A percentile compares a stretch with the other conserved stretches of the same genome.
These are phyloP conservation scores for Capricornis sumatraensis DNA, from an alignment of 2,113 vertebrate genomes.

Conservation along the genomic window DNA sequence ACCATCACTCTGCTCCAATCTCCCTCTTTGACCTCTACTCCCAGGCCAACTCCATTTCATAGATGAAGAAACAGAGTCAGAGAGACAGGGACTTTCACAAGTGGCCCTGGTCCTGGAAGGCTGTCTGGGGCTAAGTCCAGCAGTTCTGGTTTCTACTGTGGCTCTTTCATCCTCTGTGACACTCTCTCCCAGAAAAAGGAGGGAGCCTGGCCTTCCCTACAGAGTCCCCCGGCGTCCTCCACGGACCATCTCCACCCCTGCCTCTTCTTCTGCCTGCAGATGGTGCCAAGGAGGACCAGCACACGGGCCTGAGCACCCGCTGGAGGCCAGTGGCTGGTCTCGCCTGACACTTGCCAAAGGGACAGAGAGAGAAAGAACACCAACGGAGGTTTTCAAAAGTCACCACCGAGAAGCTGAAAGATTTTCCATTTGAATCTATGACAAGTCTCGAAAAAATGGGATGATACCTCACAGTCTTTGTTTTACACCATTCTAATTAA, in stretches of 20 bases:
- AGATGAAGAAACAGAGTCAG: neutral
- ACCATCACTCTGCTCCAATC: too few species aligned
- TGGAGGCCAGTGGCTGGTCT: conserved; percentile 29
- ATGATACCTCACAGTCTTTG: conserved; percentile 70
- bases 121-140: neutral
- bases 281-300: rapidly evolving
- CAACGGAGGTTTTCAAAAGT: conserved; percentile 55
- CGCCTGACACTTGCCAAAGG: conserved; percentile 62
- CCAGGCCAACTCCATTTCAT: neutral
- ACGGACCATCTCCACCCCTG: neutral
- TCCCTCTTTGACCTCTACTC: neutral
- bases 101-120: neutral
- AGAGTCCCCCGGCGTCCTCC: neutral
- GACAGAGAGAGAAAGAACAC: conserved; percentile 44
- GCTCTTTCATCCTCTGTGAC: neutral
- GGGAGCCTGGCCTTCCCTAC: neutral
- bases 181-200: neutral
- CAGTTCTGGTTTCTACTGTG: too few species aligned
- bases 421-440: conserved; percentile 65
- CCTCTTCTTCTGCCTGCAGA: neutral
- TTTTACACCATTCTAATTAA: conserved; percentile 58
- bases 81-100: neutral
- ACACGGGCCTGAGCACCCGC: rapidly evolving
- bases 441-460: conserved; percentile 62
- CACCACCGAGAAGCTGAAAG: conserved; percentile 64